Evolutionary conservation across 2,113 vertebrate genomes (phyloP).

Genomic region (Peromyscus leucopus): DNA sequence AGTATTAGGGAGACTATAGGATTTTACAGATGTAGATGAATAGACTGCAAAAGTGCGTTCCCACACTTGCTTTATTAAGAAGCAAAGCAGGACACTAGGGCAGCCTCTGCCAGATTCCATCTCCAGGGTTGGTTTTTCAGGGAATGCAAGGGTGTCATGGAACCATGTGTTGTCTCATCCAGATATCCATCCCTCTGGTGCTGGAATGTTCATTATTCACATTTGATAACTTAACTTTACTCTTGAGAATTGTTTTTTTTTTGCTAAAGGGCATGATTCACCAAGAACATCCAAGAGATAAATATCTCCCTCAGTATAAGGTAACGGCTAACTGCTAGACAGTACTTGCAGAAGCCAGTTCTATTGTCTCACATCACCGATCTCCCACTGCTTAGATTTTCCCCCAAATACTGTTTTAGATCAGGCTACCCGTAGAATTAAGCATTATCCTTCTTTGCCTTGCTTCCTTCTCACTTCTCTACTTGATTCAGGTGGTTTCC

Average conservation of each 20-base stretch:
- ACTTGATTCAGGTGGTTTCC: not conserved
- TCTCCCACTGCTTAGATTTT: not conserved
- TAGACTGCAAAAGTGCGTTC: not conserved
- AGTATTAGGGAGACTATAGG: not conserved
- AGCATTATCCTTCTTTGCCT: not conserved
- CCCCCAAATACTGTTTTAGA: not conserved
- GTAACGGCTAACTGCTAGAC: not conserved
- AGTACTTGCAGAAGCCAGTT: not conserved
- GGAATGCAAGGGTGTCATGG: not conserved
- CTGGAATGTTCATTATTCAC: not conserved
- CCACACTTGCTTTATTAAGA: not conserved
- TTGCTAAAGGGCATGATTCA: not conserved
- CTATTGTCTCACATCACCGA: not conserved
- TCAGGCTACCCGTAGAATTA: not conserved
- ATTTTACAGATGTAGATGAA: not conserved
- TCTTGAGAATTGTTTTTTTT: not conserved
- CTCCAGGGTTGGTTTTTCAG: not conserved
- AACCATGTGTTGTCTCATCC: too few species aligned
- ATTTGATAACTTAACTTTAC: not conserved
- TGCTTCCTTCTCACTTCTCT: not conserved
- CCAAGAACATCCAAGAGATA: not conserved
- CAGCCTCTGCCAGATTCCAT: not conserved
- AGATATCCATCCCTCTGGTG: not conserved
- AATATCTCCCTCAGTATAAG: not conserved
- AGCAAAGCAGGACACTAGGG: accelerated